phyloP scores from a whole-genome alignment of 2,888 invertebrate genomes.

The Nephrotoma flavescens region DNA sequence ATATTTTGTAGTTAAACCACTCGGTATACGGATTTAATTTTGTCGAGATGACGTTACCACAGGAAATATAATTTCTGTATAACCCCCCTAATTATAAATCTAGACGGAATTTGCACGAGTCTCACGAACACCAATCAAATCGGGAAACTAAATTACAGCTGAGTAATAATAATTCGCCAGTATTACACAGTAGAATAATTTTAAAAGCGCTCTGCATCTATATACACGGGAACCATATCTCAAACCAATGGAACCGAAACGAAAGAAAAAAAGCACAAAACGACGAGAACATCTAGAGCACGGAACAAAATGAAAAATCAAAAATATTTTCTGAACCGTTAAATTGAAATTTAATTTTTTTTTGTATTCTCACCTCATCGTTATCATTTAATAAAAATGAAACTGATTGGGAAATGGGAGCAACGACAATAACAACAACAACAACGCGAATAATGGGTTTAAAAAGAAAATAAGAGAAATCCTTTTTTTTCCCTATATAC shows the following conservation, averaged over 20 bases:
- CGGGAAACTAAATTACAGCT: background rate
- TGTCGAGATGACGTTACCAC: no score
- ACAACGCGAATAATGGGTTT: background rate
- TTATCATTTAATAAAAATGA: background rate
- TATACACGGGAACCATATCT: background rate
- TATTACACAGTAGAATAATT: background rate
- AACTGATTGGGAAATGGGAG: background rate
- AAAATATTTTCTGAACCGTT: slow-evolving; percentile 3
- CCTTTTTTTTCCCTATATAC: background rate
- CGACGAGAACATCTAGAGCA: background rate
- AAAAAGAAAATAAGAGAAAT: background rate
- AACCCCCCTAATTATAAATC: no score
- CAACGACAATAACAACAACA: background rate
- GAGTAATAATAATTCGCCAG: background rate
- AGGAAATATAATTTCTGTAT: no score
- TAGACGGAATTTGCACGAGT: background rate
- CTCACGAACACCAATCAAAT: background rate
- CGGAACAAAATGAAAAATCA: background rate
- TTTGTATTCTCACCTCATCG: background rate
- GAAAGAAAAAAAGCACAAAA: background rate
- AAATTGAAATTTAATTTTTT: slow-evolving; percentile 1
- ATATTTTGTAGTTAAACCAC: no score
- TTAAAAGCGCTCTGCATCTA: background rate
- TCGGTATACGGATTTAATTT: no score
- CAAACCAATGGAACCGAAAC: background rate